Evolutionary conservation across 2,797 vertebrate genomes (phyloP).

Genomic region (Galaxias olidus): DNA sequence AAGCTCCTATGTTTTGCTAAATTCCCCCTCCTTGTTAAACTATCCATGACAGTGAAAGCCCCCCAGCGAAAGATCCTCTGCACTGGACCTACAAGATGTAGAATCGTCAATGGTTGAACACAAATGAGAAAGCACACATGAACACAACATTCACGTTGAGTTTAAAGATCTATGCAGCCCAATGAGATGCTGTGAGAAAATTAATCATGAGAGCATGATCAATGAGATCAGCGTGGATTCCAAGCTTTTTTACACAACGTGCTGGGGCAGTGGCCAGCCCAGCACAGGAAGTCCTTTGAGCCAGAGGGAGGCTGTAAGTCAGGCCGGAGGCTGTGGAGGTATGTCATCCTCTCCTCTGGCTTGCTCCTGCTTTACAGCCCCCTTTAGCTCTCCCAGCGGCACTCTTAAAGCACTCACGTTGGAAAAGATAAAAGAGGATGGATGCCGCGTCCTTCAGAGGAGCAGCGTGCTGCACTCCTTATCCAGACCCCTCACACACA

Average conservation of each 20-base stretch:
- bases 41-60: too few relatives aligned
- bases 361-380: conserved; percentile 63
- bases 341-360: conserved; percentile 38
- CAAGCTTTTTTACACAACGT: conserved; percentile 32
- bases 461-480: conserved; percentile 37
- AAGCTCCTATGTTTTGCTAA: too few relatives aligned
- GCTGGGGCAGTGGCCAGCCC: conserved; percentile 46
- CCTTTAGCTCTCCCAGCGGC: conserved; percentile 53
- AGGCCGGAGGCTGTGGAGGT: conserved; percentile 58
- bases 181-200: too few relatives aligned
- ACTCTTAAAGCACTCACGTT: conserved; percentile 68
- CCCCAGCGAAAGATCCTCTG: too few relatives aligned
- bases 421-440: conserved; percentile 70
- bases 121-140: too few relatives aligned
- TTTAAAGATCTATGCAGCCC: too few relatives aligned
- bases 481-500: conserved; percentile 48
- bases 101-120: too few relatives aligned
- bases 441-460: conserved; percentile 39
- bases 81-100: too few relatives aligned
- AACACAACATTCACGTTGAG: too few relatives aligned
- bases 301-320: conserved; percentile 50
- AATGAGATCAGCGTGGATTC: conserved; percentile 12
- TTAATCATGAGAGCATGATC: background rate
- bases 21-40: too few relatives aligned
- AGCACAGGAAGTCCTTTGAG: conserved; percentile 65